These are phyloP conservation scores for Microdon myrmicae DNA, from an alignment of 2,888 invertebrate genomes.

Conservation along the genomic window DNA sequence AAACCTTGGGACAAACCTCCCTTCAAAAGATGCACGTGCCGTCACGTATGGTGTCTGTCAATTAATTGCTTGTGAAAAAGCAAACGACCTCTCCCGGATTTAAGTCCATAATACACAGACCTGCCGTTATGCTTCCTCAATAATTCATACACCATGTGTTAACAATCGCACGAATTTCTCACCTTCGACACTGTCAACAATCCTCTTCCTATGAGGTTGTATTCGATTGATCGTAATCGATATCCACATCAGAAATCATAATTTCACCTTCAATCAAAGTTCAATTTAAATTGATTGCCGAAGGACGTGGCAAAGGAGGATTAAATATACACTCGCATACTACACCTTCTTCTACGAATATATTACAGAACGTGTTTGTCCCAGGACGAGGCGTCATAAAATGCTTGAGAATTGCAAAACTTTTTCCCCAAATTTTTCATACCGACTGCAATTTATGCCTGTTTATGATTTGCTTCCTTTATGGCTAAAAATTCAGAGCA, in stretches of 20 bases:
- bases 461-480: slow-evolving; percentile 13
- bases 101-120: no score
- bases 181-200: slow-evolving; percentile 19
- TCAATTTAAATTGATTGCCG: slow-evolving; percentile 42
- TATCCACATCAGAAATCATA: slow-evolving; percentile 46
- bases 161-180: slow-evolving; percentile 39
- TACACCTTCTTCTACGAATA: slow-evolving; percentile 1
- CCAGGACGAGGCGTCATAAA: slow-evolving; percentile 14
- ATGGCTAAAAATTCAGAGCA: no score
- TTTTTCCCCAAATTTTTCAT: slow-evolving; percentile 35
- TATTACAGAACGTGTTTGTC: no score
- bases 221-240: no score
- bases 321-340: neutral
- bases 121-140: no score
- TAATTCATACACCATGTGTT: slow-evolving; percentile 43
- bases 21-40: no score
- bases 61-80: no score
- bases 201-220: neutral
- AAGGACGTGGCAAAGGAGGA: neutral
- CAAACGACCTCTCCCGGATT: no score
- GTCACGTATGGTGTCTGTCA: no score
- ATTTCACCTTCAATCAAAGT: slow-evolving; percentile 50
- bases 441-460: slow-evolving; percentile 33
- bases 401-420: slow-evolving; percentile 32
- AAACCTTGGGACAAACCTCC: no score